Evolutionary conservation across 2,113 vertebrate genomes (phyloP), one percentile per base, ranked within the genome.

Genomic region (Pontoporia blainvillei): DNA sequence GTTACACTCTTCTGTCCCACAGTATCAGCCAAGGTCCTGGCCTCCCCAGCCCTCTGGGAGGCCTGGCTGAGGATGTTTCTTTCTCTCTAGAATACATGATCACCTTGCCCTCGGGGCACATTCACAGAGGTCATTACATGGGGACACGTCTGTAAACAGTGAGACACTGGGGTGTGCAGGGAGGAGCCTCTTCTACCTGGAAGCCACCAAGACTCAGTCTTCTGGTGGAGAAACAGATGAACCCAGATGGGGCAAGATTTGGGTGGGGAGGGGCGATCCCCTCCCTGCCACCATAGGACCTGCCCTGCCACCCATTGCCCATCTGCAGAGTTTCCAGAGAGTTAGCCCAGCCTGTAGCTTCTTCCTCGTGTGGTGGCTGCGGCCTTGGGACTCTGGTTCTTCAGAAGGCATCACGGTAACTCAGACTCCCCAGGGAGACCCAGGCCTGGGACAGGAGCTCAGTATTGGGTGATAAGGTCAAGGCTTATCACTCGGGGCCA

Each of bases 1-100:
- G 84, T 54, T 97, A 90, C 75, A 82, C 86, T 97, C 96, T 94
- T 67, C 49, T 76, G 69, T 52, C 46, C 71, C 20, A 20, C n/a
- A 72, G 64, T 46, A 71, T 81, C 86, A 96, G 96, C 4, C 18
- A 96, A 95, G n/a, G 82, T 41, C 84, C 84, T 79, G 17, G 46
- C 52, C 59, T n/a, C 73, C 36, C n/a, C 57, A 3, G 7, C 12
- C 54, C 72, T 67, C 21, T 6, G 12, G 62, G 87, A 95, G 79
- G 79, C 4, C 0, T 41, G 73, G 84, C 17, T 66, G 71, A 82
- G 66, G 8, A 44, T 54, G 82, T 92, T 91, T 82, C 57, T 87
- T 90, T 96, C 81, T 95, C 23, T 89, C 76, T 54, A 14, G 94
- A 94, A 39, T 44, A 82, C 36, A 39, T 3, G 71, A 90, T 90